These are phyloP conservation scores for Saguinus midas DNA, from an alignment of 2,113 vertebrate genomes.

Conservation along the genomic window DNA sequence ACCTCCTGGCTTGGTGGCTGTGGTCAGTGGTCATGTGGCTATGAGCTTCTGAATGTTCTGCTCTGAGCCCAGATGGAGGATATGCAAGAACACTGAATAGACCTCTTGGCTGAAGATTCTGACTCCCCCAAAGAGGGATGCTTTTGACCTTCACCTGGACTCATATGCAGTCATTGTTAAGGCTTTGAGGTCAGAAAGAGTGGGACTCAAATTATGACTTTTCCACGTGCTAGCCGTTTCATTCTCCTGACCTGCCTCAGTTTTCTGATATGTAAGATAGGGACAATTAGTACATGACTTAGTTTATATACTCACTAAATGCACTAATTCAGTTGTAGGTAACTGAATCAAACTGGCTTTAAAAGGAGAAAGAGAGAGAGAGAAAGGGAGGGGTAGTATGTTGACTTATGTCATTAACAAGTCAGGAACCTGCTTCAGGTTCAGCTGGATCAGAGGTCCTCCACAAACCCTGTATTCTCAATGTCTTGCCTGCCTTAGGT, in stretches of 20 bases:
- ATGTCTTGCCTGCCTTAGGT: not conserved
- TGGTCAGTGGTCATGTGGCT: not conserved
- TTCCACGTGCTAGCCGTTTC: not conserved
- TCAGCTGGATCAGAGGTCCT: not conserved
- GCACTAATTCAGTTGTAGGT: not conserved
- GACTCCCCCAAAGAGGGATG: too few relatives aligned
- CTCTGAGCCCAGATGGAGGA: not conserved
- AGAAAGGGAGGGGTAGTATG: not conserved
- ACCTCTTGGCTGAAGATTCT: not conserved
- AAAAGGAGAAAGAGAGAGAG: not conserved
- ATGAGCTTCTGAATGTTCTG: not conserved
- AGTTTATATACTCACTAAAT: not conserved
- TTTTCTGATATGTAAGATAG: not conserved
- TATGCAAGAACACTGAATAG: not conserved
- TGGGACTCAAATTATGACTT: not conserved
- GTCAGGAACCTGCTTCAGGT: not conserved
- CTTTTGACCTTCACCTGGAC: not conserved
- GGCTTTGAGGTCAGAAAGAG: not conserved
- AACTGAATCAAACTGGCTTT: not conserved
- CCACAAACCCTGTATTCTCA: not conserved
- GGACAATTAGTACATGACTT: not conserved
- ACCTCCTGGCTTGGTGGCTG: accelerated
- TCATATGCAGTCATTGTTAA: accelerated
- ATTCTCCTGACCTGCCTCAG: not conserved
- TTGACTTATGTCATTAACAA: not conserved